These are phyloP conservation scores for Apeltes quadracus DNA, from an alignment of 2,113 vertebrate genomes.

Conservation along the genomic window DNA sequence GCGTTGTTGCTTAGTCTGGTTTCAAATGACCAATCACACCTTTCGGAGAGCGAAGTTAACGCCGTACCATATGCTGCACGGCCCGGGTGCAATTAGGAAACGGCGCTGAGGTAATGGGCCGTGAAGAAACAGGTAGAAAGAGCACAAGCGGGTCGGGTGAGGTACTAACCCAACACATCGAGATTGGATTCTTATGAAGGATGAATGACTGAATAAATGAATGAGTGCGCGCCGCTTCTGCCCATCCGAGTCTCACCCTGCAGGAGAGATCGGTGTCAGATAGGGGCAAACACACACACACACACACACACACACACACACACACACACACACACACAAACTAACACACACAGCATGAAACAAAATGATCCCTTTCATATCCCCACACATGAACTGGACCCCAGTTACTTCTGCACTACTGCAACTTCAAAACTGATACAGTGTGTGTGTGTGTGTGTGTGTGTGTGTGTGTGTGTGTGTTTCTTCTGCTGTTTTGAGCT, in stretches of 20 bases:
- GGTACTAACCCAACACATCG: not conserved
- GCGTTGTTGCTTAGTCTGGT: constrained; percentile 29
- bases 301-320: not conserved
- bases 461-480: constrained; percentile 14
- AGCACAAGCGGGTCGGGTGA: not conserved
- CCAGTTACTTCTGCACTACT: constrained; percentile 15
- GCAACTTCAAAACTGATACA: not conserved
- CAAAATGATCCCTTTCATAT: constrained; percentile 29
- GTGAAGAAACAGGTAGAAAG: not conserved
- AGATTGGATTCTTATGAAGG: constrained; percentile 7
- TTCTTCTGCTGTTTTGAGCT: constrained; percentile 17
- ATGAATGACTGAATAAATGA: not conserved
- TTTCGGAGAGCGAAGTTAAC: constrained; percentile 24
- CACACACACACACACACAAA: not conserved
- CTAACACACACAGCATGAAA: constrained; percentile 1
- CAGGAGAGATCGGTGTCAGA: constrained; percentile 4
- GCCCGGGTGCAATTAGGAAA: not conserved
- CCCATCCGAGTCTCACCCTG: not conserved
- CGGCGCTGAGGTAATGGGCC: constrained; percentile 1
- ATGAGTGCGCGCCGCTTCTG: not conserved
- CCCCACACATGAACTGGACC: constrained; percentile 1
- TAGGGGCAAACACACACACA: not conserved
- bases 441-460: constrained; percentile 6
- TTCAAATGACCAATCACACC: constrained; percentile 31
- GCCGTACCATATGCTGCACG: constrained; percentile 37